Evolutionary conservation across 2,113 vertebrate species (phyloP), one percentile per base, ranked within the genome.

Genomic region (Anolis sagrei): DNA sequence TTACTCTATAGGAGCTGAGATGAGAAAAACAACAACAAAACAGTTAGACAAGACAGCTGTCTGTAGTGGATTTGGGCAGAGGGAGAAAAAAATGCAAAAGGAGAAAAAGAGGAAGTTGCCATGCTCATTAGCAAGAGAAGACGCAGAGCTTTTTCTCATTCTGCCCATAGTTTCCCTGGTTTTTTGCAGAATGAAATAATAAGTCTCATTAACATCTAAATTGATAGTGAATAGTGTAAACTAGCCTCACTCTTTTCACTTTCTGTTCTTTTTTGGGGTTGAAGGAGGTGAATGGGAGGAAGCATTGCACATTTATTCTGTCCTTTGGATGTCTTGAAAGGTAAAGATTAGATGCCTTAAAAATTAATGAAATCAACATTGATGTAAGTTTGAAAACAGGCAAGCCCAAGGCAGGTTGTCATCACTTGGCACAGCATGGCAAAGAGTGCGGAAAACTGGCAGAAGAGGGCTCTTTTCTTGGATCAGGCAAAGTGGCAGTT

Each of bases 401-500:
- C n/a, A 89, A 76, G 58, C 64, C 76, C 75, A 44, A 82, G 86
- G 83, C 21, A 64, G 61, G 23, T 25, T 25, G 11, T 87, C 29
- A 27, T 54, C 49, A 69, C n/a, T 86, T 84, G 86, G 76, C 86
- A 69, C n/a, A n/a, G n/a, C n/a, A n/a, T 32, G 80, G 21, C 19
- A 44, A 23, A 79, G 88, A 76, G 16, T 21, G 61, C 64, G 89
- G 25, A 81, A 83, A 76, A 88, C n/a, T 61, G 36, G 66, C 90
- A 89, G 78, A 68, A 88, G 86, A 61, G 36, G 2, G 73, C 48
- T 70, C 66, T 89, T 14, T 49, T 84, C 79, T 36, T 10, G 66
- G 66, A 88, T 79, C 9, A 89, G 88, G 89, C 73, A 69, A 93
- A 91, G 66, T 48, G 36, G 76, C 77, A 25, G 64, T 23, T 92